Evolutionary conservation across 2,888 invertebrate genomes (phyloP), one percentile per base, ranked within the genome.

Genomic region (Nemurella pictetii): DNA sequence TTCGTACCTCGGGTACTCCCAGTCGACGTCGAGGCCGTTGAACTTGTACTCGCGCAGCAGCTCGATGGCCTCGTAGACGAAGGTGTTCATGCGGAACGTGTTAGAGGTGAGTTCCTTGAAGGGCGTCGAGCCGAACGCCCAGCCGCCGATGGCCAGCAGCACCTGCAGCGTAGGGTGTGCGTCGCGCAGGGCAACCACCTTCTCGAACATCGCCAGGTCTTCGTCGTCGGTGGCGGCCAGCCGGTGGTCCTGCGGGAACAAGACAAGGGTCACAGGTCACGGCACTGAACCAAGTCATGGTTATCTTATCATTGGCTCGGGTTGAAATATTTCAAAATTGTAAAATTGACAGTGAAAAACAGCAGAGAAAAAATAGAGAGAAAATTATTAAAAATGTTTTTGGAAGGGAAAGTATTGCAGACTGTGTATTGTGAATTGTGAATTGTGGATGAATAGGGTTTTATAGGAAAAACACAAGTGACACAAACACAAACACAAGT

Each of bases 121-220:
- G 1, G 97, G 97, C 0, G 97, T 97, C 0, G 98, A 98, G 15
- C 97, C 98, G 98, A 98, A 27, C 98, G 98, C 85, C 98, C 98
- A 98, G 27, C 98, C 98, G 85, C 98, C 98, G 87, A 98, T 96
- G 0, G 97, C 97, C 25, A 97, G 91, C 0, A 97, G 91, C 86
- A 97, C 93, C 94, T 96, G 88, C 86, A 98, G 91, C 87, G 96
- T 95, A 0, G 97, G 95, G 91, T 98, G 98, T 89, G 95, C 95
- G 86, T 97, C 96, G 85, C 98, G 94, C 86, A 98, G 91, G 0
- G 94, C 95, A 55, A 97, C 94, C 9, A 98, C 94, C 88, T 96
- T 93, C 84, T 96, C 95, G 89, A 97, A 98, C 93, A 95, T 95
- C 87, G 96, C 97, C 0, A 93, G 93, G 89, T 97, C 97, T 88